Base-by-base conservation (phyloP, 2,797 vertebrate genomes). In the Chanos chanos region DNA sequence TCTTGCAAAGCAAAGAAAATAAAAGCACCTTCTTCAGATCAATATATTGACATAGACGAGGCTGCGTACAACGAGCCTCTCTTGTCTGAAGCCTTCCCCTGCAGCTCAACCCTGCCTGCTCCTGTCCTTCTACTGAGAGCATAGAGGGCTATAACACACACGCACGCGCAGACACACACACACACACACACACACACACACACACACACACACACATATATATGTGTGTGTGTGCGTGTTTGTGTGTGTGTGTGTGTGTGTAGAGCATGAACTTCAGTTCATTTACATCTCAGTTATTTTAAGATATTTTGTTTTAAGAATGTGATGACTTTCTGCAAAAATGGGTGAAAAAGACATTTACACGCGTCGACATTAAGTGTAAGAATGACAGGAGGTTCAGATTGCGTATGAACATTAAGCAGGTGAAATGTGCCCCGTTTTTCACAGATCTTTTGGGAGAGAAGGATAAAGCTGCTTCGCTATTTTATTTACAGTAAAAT, bases 31-130 rank as follows among this genome's bases (percentile, higher is more conserved):
- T 44, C 13, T 51, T 34, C 21, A 28, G 52, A 73, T 73, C 71
- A 40, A 72, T 72, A 69, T 69, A 70, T 75, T 15, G 57, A 68
- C 51, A 40, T 48, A 37, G 34, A 63, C 9, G 36, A 51, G 8
- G 40, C 13, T 41, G 36, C 16, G 45, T 45, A 37, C 21, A 63
- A 52, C 43, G 47, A 34, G 40, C 22, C 34, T 37, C 50, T 64
- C 51, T 55, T 51, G 36, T 58, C 55, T 56, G 28, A 51, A 52
- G 27, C 28, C 24, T 39, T 30, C 44, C 22, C 47, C 54, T 60
- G 24, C 34, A 24, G 36, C 47, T 39, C 18, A 40, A 31, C 39
- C 51, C 21, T 19, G 13, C 49, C 19, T 31, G 25, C 28, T 12
- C 18, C 31, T 48, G 55, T 34, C 54, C 55, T 62, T 45, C 39